Percentiles rank a stretch among this genome's conserved stretches.
Evolutionary conservation across 2,888 invertebrate genomes (phyloP).

Genomic region (Eilema caniola): DNA sequence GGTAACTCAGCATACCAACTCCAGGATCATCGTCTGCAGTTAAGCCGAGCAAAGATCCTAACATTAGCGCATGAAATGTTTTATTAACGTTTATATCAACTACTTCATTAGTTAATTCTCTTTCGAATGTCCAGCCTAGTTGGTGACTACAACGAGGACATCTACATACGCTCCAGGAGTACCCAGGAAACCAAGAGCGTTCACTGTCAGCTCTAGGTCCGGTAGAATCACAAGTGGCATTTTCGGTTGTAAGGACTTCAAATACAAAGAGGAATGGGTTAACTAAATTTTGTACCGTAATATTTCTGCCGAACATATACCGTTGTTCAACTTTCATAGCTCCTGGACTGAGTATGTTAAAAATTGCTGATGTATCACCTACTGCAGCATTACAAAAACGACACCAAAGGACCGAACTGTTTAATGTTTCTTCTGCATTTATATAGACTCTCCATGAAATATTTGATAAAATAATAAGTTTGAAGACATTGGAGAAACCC

Average conservation of each 20-base stretch:
- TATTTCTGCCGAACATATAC: slow-evolving; percentile 6
- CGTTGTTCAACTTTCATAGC: slow-evolving; percentile 2
- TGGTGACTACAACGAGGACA: neutral
- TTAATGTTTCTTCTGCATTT: neutral
- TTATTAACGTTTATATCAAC: neutral
- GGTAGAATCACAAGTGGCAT: neutral
- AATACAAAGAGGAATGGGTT: neutral
- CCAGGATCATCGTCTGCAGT: neutral
- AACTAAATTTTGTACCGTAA: slow-evolving; percentile 7
- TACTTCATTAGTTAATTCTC: neutral
- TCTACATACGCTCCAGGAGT: neutral
- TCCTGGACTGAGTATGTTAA: slow-evolving; percentile 1
- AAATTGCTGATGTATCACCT: neutral
- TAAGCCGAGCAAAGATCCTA: slow-evolving; percentile 7
- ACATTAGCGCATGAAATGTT: slow-evolving; percentile 7
- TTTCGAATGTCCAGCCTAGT: slow-evolving; percentile 14
- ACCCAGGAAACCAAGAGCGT: slow-evolving; percentile 12
- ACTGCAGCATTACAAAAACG: neutral
- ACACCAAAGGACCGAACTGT: neutral
- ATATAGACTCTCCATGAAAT: neutral
- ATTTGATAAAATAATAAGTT: neutral
- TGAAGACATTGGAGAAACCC: neutral
- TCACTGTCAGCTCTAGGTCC: neutral
- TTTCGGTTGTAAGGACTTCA: slow-evolving; percentile 1
- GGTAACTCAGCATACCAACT: neutral